Base-by-base conservation (phyloP, 2,888 invertebrate genomes). In the Sinhomidia bicolor region DNA sequence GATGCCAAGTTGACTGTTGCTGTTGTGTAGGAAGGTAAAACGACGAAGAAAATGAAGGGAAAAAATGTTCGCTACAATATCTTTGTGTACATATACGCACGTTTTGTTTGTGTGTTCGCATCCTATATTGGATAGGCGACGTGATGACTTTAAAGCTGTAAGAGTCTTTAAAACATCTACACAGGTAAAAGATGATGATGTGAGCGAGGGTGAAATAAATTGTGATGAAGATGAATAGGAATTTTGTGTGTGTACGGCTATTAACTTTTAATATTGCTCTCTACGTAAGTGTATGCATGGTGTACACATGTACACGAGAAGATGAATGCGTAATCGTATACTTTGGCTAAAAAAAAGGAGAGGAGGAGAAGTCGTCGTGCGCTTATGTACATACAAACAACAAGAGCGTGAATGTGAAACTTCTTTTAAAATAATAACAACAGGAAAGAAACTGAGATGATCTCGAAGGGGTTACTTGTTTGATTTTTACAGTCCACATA, bases 221-320 rank as follows among this genome's bases (percentile, higher is more conserved):
- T 14, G 62, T n/a, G 62, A 62, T 29, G 62, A 62, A 62, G 29
- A 62, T 62, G 62, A 62, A 62, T 62, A 62, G 62, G 62, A 23
- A 29, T 62, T 6, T 17, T 29, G 9, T 29, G 17, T 26, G 57
- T 23, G 14, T 62, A 29, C 23, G 62, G 29, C 62, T 62, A 9
- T 62, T 62, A 62, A 47, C n/a, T 14, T 3, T 10, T 7, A 14
- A 47, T 2, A 47, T 47, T 47, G 7, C 36, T 47, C 6, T 57
- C 2, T 47, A 14, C 12, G 47, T 54, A 17, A 12, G 54, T 20
- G 17, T 54, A 54, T 17, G 54, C 10, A 47, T 47, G 14, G n/a
- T n/a, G n/a, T n/a, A n/a, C n/a, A n/a, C n/a, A n/a, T n/a, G n/a
- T n/a, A n/a, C n/a, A n/a, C n/a, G n/a, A n/a, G n/a, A 36, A 7